phyloP scores from a whole-genome alignment of 1,140 invertebrate genomes.

The Drosophila arizonae region DNA sequence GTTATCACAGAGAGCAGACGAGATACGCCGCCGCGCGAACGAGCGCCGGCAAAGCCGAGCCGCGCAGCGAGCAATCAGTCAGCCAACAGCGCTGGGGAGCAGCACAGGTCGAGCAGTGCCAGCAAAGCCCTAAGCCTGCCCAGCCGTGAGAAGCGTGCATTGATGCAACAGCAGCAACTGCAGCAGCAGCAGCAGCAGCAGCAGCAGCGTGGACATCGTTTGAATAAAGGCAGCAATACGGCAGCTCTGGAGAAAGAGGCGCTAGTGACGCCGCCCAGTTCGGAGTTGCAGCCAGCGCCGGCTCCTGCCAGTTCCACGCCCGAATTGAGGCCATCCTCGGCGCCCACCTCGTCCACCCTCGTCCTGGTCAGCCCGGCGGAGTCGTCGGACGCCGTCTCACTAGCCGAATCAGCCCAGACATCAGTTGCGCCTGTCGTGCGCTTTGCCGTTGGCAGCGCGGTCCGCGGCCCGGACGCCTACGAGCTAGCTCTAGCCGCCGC shows the following conservation, averaged over 20 bases:
- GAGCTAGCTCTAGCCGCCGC: constrained; percentile 63
- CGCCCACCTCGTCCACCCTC: constrained; percentile 20
- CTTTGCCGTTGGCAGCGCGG: constrained; percentile 76
- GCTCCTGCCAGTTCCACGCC: neutral
- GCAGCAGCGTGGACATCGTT: constrained; percentile 68
- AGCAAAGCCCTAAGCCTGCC: neutral
- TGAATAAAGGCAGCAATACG: constrained; percentile 45
- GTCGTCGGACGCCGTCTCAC: constrained; percentile 58
- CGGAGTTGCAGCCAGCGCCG: constrained; percentile 11
- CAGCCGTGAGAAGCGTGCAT: constrained; percentile 56
- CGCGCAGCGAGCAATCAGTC: constrained; percentile 53
- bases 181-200: constrained; percentile 45
- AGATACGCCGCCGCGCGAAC: constrained; percentile 75
- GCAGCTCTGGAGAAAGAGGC: constrained; percentile 26
- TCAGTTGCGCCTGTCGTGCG: constrained; percentile 48
- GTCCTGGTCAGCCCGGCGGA: constrained; percentile 45
- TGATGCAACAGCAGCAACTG: constrained; percentile 40
- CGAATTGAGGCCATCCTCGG: neutral
- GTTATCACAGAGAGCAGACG: constrained; percentile 78
- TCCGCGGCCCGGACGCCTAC: constrained; percentile 63
- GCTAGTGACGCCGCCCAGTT: constrained; percentile 42
- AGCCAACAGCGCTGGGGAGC: constrained; percentile 37
- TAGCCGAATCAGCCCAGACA: constrained; percentile 68
- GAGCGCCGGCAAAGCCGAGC: constrained; percentile 77
- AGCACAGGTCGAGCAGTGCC: constrained; percentile 27